Conservation (phyloP, 1,140 invertebrate species). For the Trichomalopsis sarcophagae region DNA sequence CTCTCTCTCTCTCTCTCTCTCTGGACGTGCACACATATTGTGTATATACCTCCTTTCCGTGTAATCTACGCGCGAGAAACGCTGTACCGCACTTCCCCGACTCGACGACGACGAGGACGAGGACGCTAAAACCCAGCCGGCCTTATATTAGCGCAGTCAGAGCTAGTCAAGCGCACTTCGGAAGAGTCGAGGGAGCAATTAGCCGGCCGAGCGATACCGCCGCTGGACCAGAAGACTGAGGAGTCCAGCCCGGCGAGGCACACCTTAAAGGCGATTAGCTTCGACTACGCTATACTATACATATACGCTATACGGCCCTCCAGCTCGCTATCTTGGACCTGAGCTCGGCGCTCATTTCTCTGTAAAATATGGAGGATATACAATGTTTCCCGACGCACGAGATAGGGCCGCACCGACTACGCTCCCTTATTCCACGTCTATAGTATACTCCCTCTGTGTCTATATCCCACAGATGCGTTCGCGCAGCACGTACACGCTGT, state of each 20-base stretch:
- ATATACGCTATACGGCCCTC: not conserved
- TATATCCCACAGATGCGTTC: not conserved
- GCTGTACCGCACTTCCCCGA: slow-evolving; percentile 72
- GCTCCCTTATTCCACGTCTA: not conserved
- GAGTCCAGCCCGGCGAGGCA: not conserved
- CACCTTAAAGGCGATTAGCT: slow-evolving; percentile 37
- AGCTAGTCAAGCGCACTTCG: slow-evolving; percentile 3
- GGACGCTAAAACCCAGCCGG: slow-evolving; percentile 70
- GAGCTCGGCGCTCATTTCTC: not conserved
- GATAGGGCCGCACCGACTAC: not conserved
- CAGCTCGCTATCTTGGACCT: not conserved
- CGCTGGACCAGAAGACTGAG: slow-evolving; percentile 53
- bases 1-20: too few species aligned
- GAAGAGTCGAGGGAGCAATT: slow-evolving; percentile 54
- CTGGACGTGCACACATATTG: too few species aligned
- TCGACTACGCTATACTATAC: not conserved
- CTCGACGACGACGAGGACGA: slow-evolving; percentile 28
- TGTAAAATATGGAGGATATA: slow-evolving; percentile 34
- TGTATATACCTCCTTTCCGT: slow-evolving; percentile 48
- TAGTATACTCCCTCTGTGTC: not conserved
- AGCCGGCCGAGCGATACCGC: slow-evolving; percentile 55
- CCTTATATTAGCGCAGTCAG: not conserved
- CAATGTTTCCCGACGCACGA: slow-evolving; percentile 11
- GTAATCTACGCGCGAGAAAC: slow-evolving; percentile 74
- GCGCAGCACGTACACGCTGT: not conserved